Conservation (phyloP, 2,888 invertebrate genomes). For the Exocentrus adspersus region DNA sequence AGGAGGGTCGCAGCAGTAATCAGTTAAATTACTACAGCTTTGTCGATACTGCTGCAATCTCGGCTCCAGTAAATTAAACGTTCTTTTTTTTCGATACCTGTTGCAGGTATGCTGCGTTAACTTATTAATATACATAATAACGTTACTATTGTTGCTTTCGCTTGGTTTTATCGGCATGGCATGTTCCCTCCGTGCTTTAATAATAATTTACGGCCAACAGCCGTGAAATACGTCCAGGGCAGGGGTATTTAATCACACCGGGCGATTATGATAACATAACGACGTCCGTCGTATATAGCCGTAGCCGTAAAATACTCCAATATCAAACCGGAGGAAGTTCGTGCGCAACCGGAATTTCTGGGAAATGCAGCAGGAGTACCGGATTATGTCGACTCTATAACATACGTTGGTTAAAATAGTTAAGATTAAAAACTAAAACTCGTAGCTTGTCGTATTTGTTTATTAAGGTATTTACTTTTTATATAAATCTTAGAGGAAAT, state of each 20-base stretch:
- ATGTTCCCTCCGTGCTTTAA: neutral
- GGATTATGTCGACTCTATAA: too few relatives aligned
- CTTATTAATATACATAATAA: neutral
- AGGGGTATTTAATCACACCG: conserved; percentile 10
- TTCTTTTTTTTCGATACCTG: neutral
- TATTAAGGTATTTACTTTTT: too few relatives aligned
- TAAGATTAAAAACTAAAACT: too few relatives aligned
- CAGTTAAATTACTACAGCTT: conserved; percentile 4
- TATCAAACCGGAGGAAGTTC: conserved; percentile 37
- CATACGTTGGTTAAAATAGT: too few relatives aligned
- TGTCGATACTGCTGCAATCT: neutral
- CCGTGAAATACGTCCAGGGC: conserved; percentile 7
- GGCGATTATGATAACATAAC: conserved; percentile 5
- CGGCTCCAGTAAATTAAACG: neutral
- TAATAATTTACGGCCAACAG: neutral
- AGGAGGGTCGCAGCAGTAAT: conserved; percentile 5
- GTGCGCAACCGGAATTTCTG: conserved; percentile 9
- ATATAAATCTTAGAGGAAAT: too few relatives aligned
- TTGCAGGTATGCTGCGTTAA: neutral
- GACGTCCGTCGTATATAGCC: conserved; percentile 1
- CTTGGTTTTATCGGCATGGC: neutral
- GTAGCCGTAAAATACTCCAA: conserved; percentile 37
- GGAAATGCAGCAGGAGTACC: conserved; percentile 9
- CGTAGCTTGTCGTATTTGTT: too few relatives aligned
- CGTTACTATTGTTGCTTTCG: neutral